phyloP scores from a whole-genome alignment of 23 tunicate genomes.

The Trididemnum nubilum region DNA sequence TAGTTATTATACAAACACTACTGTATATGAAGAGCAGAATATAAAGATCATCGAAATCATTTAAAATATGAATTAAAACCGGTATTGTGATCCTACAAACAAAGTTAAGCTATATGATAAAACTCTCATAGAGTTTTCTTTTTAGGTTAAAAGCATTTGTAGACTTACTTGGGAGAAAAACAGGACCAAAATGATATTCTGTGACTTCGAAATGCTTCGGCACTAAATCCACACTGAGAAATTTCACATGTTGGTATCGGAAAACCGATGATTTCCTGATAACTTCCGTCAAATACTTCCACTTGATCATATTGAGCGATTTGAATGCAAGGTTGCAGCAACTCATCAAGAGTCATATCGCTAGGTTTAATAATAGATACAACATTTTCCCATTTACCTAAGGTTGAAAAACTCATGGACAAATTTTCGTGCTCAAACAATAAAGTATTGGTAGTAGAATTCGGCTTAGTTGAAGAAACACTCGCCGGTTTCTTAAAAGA shows the following conservation, averaged over 20 bases:
- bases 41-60: no score
- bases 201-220: constrained; percentile 1
- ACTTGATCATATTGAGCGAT: constrained; percentile 49
- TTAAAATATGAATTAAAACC: no score
- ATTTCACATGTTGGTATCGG: constrained; percentile 52
- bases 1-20: no score
- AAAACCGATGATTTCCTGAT: constrained; percentile 43
- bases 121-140: no score
- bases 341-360: constrained; percentile 12
- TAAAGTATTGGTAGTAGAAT: not conserved
- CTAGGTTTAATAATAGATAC: not conserved
- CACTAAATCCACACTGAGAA: constrained; percentile 51
- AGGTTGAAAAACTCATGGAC: not conserved
- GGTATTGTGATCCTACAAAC: no score
- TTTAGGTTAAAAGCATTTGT: no score
- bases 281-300: constrained; percentile 30
- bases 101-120: no score
- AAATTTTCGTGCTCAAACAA: not conserved
- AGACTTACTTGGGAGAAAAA: constrained; percentile 52
- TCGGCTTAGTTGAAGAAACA: no score
- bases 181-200: constrained; percentile 52
- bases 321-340: constrained; percentile 56
- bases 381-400: not conserved
- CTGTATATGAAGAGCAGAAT: no score
- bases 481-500: no score